Evolutionary conservation across 2,113 vertebrate species (phyloP).

Genomic region (Carassius auratus): DNA sequence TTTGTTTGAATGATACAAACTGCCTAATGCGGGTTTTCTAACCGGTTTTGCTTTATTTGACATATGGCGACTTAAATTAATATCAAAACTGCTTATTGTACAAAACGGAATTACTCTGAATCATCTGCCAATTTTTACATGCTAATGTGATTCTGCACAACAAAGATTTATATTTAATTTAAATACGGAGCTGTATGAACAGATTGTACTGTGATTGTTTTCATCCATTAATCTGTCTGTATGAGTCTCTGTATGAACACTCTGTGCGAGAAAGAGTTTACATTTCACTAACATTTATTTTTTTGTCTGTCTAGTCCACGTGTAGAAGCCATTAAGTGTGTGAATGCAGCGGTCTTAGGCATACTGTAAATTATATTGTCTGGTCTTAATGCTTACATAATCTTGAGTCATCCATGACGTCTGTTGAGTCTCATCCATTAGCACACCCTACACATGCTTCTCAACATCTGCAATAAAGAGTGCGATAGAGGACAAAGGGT

Average conservation of each 20-base stretch:
- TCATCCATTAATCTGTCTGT: neutral
- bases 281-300: neutral
- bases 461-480: neutral
- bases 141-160: neutral
- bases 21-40: neutral
- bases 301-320: conserved; percentile 26
- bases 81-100: neutral
- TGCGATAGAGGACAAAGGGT: neutral
- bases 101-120: neutral
- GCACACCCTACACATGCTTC: neutral
- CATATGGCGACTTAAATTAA: neutral
- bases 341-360: neutral
- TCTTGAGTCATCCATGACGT: conserved; percentile 7
- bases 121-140: neutral
- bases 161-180: neutral
- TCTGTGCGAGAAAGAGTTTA: neutral
- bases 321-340: conserved; percentile 10
- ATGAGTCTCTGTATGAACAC: neutral
- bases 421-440: neutral
- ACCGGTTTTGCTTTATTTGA: neutral
- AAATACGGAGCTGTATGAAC: neutral
- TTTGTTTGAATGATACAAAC: neutral
- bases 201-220: neutral
- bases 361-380: conserved; percentile 8
- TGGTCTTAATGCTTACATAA: conserved; percentile 25